Base-by-base conservation (phyloP, 2,113 vertebrate genomes). In the Spermophilus dauricus region DNA sequence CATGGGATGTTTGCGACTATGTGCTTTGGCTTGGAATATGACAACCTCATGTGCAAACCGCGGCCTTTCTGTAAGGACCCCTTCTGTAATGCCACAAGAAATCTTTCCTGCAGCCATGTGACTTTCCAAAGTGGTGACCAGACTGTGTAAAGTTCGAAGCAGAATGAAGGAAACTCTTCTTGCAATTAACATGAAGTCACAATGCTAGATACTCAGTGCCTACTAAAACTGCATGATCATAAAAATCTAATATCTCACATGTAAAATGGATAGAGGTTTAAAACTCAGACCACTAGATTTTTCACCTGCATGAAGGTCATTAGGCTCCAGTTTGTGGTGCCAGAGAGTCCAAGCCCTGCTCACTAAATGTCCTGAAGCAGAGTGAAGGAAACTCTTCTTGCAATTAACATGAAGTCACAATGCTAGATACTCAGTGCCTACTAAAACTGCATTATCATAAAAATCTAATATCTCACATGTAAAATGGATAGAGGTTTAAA, bases 61-160 rank as follows among this genome's bases (percentile, higher is more conserved):
- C 56, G 2, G 6, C 20, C 56, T 58, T 7, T 22, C 18, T 2
- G 56, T 6, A 22, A 58, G 56, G 18, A 22, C 20, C 20, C 1
- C 56, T 45, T 45, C 42, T 45, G 18, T 20, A 56, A 56, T 39
- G 37, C 48, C 63, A 30, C 11, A 61, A 42, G 53, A 32, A 20
- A 6, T 42, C 56, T 58, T 82, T 70, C 58, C 48, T 53, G 48
- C 4, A 1, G 6, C 85, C 63, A 89, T 37, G 34, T 82, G 30
- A 82, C 94, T 77, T 85, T 85, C 28, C 82, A 88, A 91, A 95
- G 86, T 94, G 61, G 26, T 83, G 58, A 70, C 56, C 18, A 86
- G 77, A 65, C 73, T 77, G 61, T 42, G 10, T 30, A 42, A 73
- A 65, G 9, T 56, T 95, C 80, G 24, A 56, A 93, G 13, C 39